Evolutionary conservation across 1,140 invertebrate genomes (phyloP), one percentile per base, ranked within the genome.

Genomic region (Dreissena polymorpha): DNA sequence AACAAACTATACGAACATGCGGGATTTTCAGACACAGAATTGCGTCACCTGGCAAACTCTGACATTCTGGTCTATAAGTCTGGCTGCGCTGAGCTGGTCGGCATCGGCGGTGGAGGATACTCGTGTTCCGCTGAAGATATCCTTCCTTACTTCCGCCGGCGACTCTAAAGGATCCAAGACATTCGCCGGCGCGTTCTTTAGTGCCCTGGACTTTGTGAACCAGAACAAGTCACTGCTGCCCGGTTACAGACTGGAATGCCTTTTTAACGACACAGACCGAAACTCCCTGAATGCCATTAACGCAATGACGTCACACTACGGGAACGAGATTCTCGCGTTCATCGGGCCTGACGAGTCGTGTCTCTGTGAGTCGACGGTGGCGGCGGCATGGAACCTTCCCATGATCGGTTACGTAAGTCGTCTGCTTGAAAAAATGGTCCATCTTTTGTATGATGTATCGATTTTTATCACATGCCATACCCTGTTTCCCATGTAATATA

Each of bases 311-410:
- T 63, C 67, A 13, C 51, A 81, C 39, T 79, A 88, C 51, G 57
- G 97, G 90, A 95, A 96, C 29, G 96, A 96, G n/a, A 96, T 97
- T 25, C 95, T 96, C 10, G 98, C 96, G n/a, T 97, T 98, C 94
- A 97, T 99, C 89, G 98, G 98, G 5, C 98, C 97, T 0, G 98
- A 99, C 93, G 97, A 97, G 39, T 95, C 96, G 23, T 99, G 98
- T 92, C 94, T 96, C 87, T 97, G 97, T 2, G 98, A 99, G 92
- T 97, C 98, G 7, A 97, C 97, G 82, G 95, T 99, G 76, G 96
- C 98, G 14, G 96, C 98, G 86, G 96, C 97, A 16, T 95, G 96
- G 89, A 98, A 99, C 93, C 95, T 98, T 91, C 97, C 98, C 55
- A 98, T 99, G 96, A 97, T 99, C 92, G 97, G 97, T 89, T 98